phyloP scores from a whole-genome alignment of 2,888 invertebrate genomes.

The Cataglyphis cursor region DNA sequence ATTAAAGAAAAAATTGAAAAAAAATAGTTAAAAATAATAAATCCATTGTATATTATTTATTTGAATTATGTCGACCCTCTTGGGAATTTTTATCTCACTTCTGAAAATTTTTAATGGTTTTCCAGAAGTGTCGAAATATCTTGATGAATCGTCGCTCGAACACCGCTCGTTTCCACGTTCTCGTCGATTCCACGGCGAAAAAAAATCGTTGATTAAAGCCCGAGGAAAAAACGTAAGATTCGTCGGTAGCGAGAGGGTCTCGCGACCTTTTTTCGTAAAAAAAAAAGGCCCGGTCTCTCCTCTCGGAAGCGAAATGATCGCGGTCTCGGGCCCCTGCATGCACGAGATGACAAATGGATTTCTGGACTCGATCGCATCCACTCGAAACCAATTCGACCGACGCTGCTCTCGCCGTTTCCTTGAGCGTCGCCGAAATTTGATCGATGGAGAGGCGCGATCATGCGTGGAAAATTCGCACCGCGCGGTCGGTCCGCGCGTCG shows the following conservation, averaged over 20 bases:
- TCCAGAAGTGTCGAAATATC: background rate
- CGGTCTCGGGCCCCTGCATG: constrained; percentile 57
- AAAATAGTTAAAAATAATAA: background rate
- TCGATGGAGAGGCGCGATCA: constrained; percentile 84
- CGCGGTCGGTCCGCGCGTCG: constrained; percentile 81
- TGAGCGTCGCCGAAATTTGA: constrained; percentile 76
- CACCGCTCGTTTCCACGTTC: constrained; percentile 16
- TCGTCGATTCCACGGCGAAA: constrained; percentile 16
- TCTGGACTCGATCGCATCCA: constrained; percentile 71
- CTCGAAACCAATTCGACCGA: constrained; percentile 64
- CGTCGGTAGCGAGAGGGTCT: constrained; percentile 41
- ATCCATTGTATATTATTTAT: background rate
- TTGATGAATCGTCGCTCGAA: background rate
- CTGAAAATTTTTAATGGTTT: background rate
- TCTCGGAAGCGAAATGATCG: constrained; percentile 56
- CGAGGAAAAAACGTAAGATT: constrained; percentile 23
- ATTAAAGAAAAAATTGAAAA: background rate
- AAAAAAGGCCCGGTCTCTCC: constrained; percentile 38
- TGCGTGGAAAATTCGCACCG: constrained; percentile 85
- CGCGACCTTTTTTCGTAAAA: constrained; percentile 33
- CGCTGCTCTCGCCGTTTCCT: constrained; percentile 50
- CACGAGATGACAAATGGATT: constrained; percentile 84
- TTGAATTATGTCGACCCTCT: background rate
- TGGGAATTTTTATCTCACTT: background rate
- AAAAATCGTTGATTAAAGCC: constrained; percentile 77